Evolutionary conservation across 35 echinoderm and acorn worm species (phyloP).

Genomic region (Hemicentrotus pulcherrimus): DNA sequence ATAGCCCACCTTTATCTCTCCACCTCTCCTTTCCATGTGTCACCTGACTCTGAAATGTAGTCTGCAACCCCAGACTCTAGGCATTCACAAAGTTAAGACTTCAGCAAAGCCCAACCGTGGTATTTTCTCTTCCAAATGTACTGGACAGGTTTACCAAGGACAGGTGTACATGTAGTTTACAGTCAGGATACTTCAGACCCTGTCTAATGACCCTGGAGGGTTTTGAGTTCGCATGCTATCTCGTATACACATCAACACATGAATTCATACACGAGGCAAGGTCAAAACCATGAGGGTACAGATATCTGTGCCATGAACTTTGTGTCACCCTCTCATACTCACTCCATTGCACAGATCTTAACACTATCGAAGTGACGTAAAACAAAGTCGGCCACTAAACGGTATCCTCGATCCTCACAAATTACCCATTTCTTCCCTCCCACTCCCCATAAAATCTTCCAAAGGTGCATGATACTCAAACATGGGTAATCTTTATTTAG

Average conservation of each 20-base stretch:
- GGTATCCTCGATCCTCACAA: background rate
- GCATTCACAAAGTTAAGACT: no score
- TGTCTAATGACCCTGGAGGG: background rate
- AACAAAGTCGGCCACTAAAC: background rate
- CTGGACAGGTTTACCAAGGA: no score
- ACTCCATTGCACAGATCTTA: background rate
- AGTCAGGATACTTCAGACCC: background rate
- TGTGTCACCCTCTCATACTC: background rate
- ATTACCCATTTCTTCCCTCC: background rate
- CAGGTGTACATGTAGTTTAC: background rate
- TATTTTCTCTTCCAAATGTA: no score
- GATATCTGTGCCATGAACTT: constrained; percentile 10
- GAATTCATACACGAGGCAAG: background rate
- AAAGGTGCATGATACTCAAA: background rate
- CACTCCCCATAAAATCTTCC: background rate
- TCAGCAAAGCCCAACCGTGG: no score
- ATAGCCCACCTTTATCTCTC: no score
- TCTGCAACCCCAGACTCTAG: background rate
- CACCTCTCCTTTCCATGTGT: background rate
- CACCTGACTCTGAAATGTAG: background rate
- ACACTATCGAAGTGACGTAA: background rate
- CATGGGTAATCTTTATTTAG: background rate
- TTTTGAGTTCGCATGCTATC: background rate
- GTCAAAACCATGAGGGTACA: background rate
- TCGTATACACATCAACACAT: background rate